Conservation (phyloP, 2,113 vertebrate genomes). For the Eolophus roseicapilla region DNA sequence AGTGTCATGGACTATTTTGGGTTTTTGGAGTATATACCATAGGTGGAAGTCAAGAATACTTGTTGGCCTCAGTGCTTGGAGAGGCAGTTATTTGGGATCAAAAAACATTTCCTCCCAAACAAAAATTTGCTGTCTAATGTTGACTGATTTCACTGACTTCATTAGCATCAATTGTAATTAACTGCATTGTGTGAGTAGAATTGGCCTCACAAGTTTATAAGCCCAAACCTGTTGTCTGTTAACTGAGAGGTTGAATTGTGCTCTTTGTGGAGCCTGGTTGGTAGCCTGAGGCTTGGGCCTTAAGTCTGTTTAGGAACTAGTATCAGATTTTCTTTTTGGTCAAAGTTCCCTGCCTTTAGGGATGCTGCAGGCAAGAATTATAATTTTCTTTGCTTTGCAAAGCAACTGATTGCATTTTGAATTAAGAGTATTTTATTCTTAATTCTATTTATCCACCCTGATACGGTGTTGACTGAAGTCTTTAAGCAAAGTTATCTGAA, state of each 20-base stretch:
- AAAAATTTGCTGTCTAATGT: neutral
- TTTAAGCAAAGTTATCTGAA: conserved; percentile 60
- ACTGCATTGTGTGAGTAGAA: neutral
- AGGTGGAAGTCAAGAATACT: neutral
- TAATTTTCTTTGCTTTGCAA: conserved; percentile 1
- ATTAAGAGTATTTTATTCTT: conserved; percentile 38
- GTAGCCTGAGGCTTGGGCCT: neutral
- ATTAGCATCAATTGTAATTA: neutral
- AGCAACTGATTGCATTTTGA: conserved; percentile 23
- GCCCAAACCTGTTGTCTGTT: neutral
- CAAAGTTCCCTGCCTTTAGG: neutral
- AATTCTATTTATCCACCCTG: neutral
- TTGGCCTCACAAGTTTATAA: neutral
- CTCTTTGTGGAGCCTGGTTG: neutral
- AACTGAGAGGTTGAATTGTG: neutral
- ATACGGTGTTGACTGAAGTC: conserved; percentile 11
- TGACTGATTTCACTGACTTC: neutral
- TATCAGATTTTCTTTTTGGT: neutral
- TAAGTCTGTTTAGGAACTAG: neutral
- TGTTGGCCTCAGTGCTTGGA: neutral
- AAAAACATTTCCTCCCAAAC: neutral
- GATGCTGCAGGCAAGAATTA: neutral
- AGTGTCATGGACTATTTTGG: neutral
- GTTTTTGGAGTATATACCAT: neutral
- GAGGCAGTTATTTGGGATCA: neutral